Conservation (phyloP, 2,797 vertebrate species). For the Geotrypetes seraphini region DNA sequence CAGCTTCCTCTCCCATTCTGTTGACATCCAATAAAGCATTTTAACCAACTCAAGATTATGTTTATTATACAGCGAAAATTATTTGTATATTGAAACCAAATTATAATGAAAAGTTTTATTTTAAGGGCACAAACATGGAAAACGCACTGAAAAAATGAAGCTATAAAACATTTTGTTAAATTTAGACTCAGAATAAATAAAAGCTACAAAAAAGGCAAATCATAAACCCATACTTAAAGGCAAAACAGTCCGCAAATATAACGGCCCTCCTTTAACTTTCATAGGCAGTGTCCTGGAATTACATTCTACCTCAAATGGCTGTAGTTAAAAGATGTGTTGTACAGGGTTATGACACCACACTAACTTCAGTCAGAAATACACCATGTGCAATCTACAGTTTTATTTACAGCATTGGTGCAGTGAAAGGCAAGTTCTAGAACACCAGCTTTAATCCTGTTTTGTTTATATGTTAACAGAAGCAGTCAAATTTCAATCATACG, state of each 20-base stretch:
- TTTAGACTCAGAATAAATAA: slow-evolving; percentile 77
- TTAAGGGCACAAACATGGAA: slow-evolving; percentile 80
- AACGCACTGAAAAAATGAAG: slow-evolving; percentile 67
- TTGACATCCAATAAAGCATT: too few relatives aligned
- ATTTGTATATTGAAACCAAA: slow-evolving; percentile 46
- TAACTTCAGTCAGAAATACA: slow-evolving; percentile 62
- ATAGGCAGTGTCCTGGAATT: slow-evolving; percentile 65
- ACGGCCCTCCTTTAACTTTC: slow-evolving; percentile 60
- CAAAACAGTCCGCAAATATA: slow-evolving; percentile 63
- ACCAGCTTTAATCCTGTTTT: slow-evolving; percentile 74
- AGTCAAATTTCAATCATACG: slow-evolving; percentile 85
- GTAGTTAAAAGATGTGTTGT: slow-evolving; percentile 57
- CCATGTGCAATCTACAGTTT: slow-evolving; percentile 70
- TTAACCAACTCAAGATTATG: slow-evolving; percentile 35
- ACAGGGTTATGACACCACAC: slow-evolving; percentile 68
- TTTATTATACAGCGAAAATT: slow-evolving; percentile 42
- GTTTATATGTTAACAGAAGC: slow-evolving; percentile 74
- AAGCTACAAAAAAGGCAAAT: slow-evolving; percentile 73
- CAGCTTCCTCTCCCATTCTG: too few relatives aligned
- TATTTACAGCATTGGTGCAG: slow-evolving; percentile 73
- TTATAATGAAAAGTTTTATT: slow-evolving; percentile 88
- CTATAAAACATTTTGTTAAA: slow-evolving; percentile 85
- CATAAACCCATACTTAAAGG: slow-evolving; percentile 69
- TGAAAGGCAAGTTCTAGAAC: slow-evolving; percentile 78
- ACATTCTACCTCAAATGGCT: slow-evolving; percentile 63